Conservation (phyloP, 2,113 vertebrate genomes). For the Pteropus alecto region DNA sequence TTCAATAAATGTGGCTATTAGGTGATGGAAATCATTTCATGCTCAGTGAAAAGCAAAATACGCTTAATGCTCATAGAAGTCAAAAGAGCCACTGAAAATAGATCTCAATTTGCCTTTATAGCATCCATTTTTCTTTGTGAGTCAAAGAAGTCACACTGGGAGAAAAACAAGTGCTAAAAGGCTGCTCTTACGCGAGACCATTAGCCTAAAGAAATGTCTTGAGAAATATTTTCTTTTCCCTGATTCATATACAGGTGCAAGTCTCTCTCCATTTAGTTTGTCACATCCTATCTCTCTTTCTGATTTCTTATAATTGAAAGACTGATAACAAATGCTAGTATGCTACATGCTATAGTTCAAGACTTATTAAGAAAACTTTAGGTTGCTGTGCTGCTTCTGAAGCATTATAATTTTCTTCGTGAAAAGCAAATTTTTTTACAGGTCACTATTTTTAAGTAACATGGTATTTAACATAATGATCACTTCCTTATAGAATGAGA, state of each 20-base stretch:
- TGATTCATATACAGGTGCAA: slow-evolving; percentile 52
- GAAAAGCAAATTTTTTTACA: background rate
- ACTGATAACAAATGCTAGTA: background rate
- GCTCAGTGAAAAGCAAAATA: slow-evolving; percentile 69
- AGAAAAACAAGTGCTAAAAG: slow-evolving; percentile 56
- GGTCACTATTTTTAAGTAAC: background rate
- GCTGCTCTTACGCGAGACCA: slow-evolving; percentile 39
- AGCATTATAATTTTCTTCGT: background rate
- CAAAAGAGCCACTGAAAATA: slow-evolving; percentile 71
- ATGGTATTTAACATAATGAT: slow-evolving; percentile 13
- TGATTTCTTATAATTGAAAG: slow-evolving; percentile 28
- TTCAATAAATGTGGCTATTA: slow-evolving; percentile 54
- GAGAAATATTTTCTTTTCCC: slow-evolving; percentile 69
- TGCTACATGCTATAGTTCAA: background rate
- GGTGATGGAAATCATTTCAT: slow-evolving; percentile 65
- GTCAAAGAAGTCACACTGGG: slow-evolving; percentile 62
- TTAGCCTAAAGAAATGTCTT: slow-evolving; percentile 62
- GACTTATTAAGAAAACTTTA: background rate
- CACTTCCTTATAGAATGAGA: background rate
- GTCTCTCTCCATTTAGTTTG: slow-evolving; percentile 42
- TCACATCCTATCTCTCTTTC: background rate
- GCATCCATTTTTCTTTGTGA: slow-evolving; percentile 67
- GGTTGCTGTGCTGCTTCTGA: background rate
- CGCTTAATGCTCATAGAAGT: slow-evolving; percentile 66
- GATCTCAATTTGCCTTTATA: slow-evolving; percentile 69